phyloP scores from a whole-genome alignment of 2,797 vertebrate genomes.

The Pempheris klunzingeri region DNA sequence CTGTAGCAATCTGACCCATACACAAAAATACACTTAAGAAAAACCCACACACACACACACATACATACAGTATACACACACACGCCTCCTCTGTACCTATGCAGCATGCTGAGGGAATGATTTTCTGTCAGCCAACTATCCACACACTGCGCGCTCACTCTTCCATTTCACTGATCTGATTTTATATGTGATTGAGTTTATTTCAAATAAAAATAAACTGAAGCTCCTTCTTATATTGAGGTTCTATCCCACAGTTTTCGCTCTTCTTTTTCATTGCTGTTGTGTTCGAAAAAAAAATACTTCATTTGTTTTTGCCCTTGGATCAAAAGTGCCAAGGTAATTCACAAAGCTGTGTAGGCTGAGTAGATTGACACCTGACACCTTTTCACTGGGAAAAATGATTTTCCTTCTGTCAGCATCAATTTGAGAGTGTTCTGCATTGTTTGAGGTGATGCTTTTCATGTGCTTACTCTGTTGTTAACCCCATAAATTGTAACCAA shows the following conservation, averaged over 20 bases:
- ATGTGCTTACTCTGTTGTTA: conserved; percentile 38
- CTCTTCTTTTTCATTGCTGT: background rate
- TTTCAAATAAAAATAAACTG: conserved; percentile 42
- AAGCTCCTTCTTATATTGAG: conserved; percentile 8
- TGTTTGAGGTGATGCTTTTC: conserved; percentile 39
- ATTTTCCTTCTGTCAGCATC: conserved; percentile 52
- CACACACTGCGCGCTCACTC: conserved; percentile 42
- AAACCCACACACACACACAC: conserved; percentile 19
- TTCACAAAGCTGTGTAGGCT: conserved; percentile 45
- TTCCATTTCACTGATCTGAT: conserved; percentile 57
- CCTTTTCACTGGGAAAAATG: conserved; percentile 44
- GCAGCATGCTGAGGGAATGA: conserved; percentile 46
- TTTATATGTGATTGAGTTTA: conserved; percentile 48
- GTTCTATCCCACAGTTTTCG: background rate
- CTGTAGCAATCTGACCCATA: conserved; percentile 35
- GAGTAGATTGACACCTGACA: conserved; percentile 56
- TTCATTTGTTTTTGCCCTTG: conserved; percentile 48
- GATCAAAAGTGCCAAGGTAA: conserved; percentile 40
- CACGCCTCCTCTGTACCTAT: conserved; percentile 28
- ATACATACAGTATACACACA: conserved; percentile 13
- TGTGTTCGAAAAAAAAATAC: conserved; percentile 20
- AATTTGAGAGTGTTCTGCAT: conserved; percentile 36
- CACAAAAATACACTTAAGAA: conserved; percentile 40
- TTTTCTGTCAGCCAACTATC: conserved; percentile 55
- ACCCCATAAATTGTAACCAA: conserved; percentile 9